Conservation (phyloP, 2,113 vertebrate species). For the Corvus moneduloides region DNA sequence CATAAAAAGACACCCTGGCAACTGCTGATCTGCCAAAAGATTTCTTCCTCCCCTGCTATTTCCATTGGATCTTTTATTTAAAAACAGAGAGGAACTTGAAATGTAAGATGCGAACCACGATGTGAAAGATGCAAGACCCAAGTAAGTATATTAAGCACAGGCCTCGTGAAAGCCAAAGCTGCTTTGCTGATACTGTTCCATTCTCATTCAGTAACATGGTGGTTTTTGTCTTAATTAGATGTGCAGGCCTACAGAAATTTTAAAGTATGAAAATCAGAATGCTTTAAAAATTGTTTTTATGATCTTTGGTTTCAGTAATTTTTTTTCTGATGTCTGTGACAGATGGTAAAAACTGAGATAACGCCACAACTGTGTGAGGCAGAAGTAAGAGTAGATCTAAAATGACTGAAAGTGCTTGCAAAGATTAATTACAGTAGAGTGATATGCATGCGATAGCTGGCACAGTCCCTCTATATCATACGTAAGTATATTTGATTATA, state of each 20-base stretch:
- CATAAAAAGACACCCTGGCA: slow-evolving; percentile 29
- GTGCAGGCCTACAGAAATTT: neutral
- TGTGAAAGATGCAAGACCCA: neutral
- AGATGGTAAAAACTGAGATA: slow-evolving; percentile 56
- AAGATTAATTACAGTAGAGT: slow-evolving; percentile 48
- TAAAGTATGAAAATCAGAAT: neutral
- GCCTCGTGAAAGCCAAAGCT: neutral
- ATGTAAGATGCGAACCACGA: neutral
- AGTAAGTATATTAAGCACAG: neutral
- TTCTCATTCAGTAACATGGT: neutral
- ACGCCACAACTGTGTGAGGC: slow-evolving; percentile 36
- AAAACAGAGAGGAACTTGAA: neutral
- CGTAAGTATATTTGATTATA: slow-evolving; percentile 57
- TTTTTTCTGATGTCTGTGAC: slow-evolving; percentile 33
- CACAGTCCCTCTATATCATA: slow-evolving; percentile 26
- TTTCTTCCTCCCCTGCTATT: neutral
- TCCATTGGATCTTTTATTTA: neutral
- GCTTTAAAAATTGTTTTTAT: neutral
- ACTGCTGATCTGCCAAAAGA: slow-evolving; percentile 14
- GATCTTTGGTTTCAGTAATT: neutral
- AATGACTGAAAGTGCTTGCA: slow-evolving; percentile 48
- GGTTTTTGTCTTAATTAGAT: neutral
- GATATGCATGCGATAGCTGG: slow-evolving; percentile 41
- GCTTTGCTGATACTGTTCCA: neutral
- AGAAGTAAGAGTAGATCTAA: slow-evolving; percentile 41